Base-by-base conservation (phyloP, 2,888 invertebrate species). In the Empis livida region DNA sequence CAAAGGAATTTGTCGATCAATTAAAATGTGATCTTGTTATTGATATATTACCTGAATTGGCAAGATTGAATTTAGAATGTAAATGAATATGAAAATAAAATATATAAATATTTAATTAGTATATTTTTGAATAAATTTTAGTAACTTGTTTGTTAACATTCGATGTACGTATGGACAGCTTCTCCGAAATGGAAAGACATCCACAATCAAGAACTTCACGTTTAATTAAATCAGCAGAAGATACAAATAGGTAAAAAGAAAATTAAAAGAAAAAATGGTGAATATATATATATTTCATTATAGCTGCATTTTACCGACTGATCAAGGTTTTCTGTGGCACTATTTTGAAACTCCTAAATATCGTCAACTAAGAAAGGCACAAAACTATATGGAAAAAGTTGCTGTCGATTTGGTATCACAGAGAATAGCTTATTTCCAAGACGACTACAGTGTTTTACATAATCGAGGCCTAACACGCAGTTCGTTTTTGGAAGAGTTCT, bases 41-140 rank as follows among this genome's bases (percentile, higher is more conserved):
- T 3, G 83, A 91, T 68, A 80, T 86, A 59, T 64, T 87, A 49
- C 76, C 78, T 1, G 76, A 80, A 60, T 63, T 90, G 16, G 79
- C 81, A 35, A 74, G 85, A 50, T 68, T 90, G 45, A 85, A 81
- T 66, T 74, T 91, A 49, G 89, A 92, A 76, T 71, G 91, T 89
- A 74, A 72, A 73, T n/a, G n/a, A n/a, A 31, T 31, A n/a, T 32
- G 3, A 32, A 32, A 32, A n/a, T 32, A 13, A 13, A 32, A 32
- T n/a, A n/a, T n/a, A n/a, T 32, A 5, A 3, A 32, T 32, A 32
- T 13, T 13, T 32, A 32, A 32, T 6, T 32, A 13, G 13, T 32
- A 4, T 38, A 16, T 16, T 10, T 10, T 16, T 3, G 15, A 16
- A 14, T 14, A 40, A 10, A 16, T 17, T 11, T 40, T 11, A 90